Evolutionary conservation across 2,797 vertebrate genomes (phyloP), one percentile per base, ranked within the genome.

Genomic region (Cottoperca gobio): DNA sequence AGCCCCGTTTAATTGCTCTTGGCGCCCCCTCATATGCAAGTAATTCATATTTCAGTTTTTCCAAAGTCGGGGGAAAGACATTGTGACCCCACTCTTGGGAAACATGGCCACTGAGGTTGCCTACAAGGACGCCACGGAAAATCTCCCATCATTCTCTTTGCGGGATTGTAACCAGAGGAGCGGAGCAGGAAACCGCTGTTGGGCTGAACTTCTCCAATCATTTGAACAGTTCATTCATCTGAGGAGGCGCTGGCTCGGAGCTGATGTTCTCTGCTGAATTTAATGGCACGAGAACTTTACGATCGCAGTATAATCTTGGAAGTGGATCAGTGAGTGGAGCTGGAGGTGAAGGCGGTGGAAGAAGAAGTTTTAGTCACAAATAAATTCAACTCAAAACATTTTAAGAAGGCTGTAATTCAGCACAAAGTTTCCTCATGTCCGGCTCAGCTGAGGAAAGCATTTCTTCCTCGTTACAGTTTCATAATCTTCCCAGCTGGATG

Each of bases 91-190:
- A 61, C 66, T 88, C 76, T 79, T 79, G 80, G 88, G 84, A 89
- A 84, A 83, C 75, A 73, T 63, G 78, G 78, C 62, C 54, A 67
- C 60, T 70, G 89, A 84, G 84, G 70, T 83, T 87, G 70, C 67
- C 57, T 86, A 82, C 62, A 69, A 78, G 59, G 74, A 88, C 6
- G 58, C 73, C 76, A 78, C 52, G 87, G 88, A 92, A 94, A 93
- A 76, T 90, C 78, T 89, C 74, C 77, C 74, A 82, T 78, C 78
- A 86, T 92, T 75, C 72, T 68, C 31, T 78, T 62, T 76, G 76
- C 45, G 35, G 65, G 57, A 60, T 59, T 59, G 45, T 77, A 90
- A 83, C 81, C 83, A 70, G 31, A 87, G 78, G 65, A 73, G 67
- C n/a, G 45, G 11, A 61, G 33, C 48, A 71, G 63, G 57, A 86